These are phyloP conservation scores for Pogonomyrmex californicus DNA, from an alignment of 1,140 invertebrate species.

Conservation along the genomic window DNA sequence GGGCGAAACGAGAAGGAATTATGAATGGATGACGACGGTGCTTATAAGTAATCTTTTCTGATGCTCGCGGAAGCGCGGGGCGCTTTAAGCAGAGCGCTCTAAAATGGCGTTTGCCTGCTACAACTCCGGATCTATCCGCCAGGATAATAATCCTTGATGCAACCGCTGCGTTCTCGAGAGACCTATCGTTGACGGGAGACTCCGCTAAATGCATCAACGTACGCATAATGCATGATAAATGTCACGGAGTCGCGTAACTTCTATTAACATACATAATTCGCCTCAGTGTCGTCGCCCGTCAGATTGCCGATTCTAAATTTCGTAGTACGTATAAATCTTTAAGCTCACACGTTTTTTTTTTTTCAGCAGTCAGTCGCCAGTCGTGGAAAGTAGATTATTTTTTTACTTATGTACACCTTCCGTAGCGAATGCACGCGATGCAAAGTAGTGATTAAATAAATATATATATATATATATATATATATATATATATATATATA, in stretches of 20 bases:
- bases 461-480: not conserved
- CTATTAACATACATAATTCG: conserved; percentile 1
- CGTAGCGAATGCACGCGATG: not conserved
- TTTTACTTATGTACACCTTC: not conserved
- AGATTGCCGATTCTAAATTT: not conserved
- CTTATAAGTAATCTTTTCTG: conserved; percentile 53
- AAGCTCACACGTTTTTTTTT: not conserved
- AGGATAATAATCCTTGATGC: conserved; percentile 26
- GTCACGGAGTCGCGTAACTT: conserved; percentile 19
- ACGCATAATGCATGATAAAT: not conserved
- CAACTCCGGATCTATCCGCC: conserved; percentile 26
- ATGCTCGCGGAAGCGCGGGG: conserved; percentile 1
- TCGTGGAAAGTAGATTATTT: not conserved
- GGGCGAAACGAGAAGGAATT: conserved; percentile 56
- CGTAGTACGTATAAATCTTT: not conserved
- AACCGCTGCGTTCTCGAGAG: conserved; percentile 8
- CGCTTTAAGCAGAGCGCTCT: conserved; percentile 19
- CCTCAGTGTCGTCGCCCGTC: not conserved
- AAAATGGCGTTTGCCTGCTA: not conserved
- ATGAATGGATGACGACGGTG: conserved; percentile 39
- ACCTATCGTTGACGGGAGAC: conserved; percentile 23
- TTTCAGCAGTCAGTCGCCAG: not conserved
- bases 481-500: too few species aligned
- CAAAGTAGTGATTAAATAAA: conserved; percentile 18
- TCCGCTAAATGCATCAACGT: conserved; percentile 21